Conservation (phyloP, 2,113 vertebrate genomes). For the Blennius ocellaris region DNA sequence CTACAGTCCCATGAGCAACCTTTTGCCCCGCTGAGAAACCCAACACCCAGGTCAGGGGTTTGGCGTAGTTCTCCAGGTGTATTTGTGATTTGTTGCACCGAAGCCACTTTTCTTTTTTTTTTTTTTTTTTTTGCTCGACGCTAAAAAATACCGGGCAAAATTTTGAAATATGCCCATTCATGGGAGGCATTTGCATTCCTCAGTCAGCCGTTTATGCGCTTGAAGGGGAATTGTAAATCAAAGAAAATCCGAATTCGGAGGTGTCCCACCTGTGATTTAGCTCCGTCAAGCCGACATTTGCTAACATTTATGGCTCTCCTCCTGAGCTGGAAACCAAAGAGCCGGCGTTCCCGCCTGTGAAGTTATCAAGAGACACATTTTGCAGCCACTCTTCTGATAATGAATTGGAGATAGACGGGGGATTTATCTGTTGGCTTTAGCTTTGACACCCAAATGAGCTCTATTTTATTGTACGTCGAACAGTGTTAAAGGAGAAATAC, state of each 20-base stretch:
- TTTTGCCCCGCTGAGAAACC: not conserved
- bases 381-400: conserved; percentile 22
- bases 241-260: not conserved
- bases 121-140: not conserved
- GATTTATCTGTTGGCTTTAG: conserved; percentile 33
- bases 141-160: not conserved
- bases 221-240: not conserved
- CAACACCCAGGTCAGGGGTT: not conserved
- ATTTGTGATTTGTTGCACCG: not conserved
- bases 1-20: not conserved
- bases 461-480: conserved; percentile 26
- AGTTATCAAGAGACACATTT: conserved; percentile 28
- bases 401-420: conserved; percentile 13
- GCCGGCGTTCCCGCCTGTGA: conserved; percentile 6
- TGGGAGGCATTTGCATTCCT: not conserved
- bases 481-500: conserved; percentile 31
- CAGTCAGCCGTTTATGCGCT: not conserved
- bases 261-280: not conserved
- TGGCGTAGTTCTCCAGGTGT: not conserved
- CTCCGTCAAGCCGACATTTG: not conserved
- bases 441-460: conserved; percentile 45
- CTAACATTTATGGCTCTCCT: conserved; percentile 2
- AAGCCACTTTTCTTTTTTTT: not conserved
- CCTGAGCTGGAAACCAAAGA: not conserved
- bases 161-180: not conserved